Percentiles rank a stretch among this genome's conserved stretches.
These are phyloP conservation scores for Tolypeutes matacus DNA, from an alignment of 2,797 vertebrate genomes.

Conservation along the genomic window DNA sequence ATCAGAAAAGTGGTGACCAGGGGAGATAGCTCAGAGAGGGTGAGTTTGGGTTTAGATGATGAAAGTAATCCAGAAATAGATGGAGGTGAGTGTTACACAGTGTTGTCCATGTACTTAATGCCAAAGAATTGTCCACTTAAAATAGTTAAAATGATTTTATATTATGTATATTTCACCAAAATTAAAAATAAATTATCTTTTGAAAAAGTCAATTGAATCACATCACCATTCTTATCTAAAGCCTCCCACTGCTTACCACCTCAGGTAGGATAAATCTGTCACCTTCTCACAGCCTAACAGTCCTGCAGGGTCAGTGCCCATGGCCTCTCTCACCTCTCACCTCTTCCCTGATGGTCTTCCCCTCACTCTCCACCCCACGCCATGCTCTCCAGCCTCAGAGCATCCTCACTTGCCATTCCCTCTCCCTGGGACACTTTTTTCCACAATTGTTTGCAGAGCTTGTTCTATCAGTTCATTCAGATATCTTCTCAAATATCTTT, in stretches of 20 bases:
- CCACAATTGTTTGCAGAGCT: not conserved
- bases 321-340: not conserved
- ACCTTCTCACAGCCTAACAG: fast-evolving
- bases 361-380: not conserved
- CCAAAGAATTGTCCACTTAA: too few species aligned
- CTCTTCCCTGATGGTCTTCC: not conserved
- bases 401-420: not conserved
- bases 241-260: not conserved
- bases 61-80: too few species aligned
- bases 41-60: too few species aligned
- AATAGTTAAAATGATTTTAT: too few species aligned
- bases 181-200: not conserved
- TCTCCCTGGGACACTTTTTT: not conserved
- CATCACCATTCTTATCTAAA: not conserved
- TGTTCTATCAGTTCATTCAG: not conserved
- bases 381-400: not conserved
- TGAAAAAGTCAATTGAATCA: not conserved
- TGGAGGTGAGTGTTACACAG: too few species aligned
- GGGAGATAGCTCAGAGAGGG: too few species aligned
- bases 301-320: fast-evolving
- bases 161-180: too few species aligned
- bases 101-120: too few species aligned
- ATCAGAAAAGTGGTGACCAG: too few species aligned
- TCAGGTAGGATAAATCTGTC: not conserved
- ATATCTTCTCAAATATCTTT: not conserved